phyloP scores from a whole-genome alignment of 2,113 vertebrate genomes.

The Pogonocichla stellata region DNA sequence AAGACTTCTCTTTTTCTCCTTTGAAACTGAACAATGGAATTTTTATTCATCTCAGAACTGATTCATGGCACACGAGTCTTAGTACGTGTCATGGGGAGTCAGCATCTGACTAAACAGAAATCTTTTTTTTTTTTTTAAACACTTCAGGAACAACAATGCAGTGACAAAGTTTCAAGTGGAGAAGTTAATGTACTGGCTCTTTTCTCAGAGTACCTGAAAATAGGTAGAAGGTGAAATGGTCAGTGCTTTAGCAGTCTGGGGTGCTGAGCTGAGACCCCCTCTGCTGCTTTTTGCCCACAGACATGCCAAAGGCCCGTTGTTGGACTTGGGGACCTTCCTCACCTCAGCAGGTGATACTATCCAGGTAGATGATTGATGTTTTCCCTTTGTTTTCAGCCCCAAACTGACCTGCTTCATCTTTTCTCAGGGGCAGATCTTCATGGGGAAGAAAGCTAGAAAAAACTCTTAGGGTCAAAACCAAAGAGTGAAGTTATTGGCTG shows the following conservation, averaged over 20 bases:
- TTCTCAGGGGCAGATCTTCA: neutral
- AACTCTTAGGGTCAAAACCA: neutral
- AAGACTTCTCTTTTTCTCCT: neutral
- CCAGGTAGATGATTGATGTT: neutral
- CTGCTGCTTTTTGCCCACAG: neutral
- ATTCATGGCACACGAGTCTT: neutral
- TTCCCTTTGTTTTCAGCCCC: neutral
- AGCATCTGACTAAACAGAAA: constrained; percentile 14
- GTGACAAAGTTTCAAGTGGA: neutral
- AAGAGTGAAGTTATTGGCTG: neutral
- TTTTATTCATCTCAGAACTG: neutral
- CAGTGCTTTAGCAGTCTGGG: neutral
- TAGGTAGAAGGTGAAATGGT: neutral
- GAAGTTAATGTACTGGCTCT: neutral
- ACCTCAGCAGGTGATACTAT: neutral
- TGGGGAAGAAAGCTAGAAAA: neutral
- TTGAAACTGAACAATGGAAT: neutral
- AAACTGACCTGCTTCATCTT: neutral
- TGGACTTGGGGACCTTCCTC: neutral
- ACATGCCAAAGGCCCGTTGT: neutral
- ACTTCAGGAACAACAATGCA: neutral
- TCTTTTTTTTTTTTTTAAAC: neutral
- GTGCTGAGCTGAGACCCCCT: neutral
- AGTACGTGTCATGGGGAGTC: neutral
- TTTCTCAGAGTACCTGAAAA: neutral